Percentiles rank a stretch among this genome's conserved stretches.
Conservation (phyloP, 2,888 invertebrate genomes). For the Caradrina clavipalpis region DNA sequence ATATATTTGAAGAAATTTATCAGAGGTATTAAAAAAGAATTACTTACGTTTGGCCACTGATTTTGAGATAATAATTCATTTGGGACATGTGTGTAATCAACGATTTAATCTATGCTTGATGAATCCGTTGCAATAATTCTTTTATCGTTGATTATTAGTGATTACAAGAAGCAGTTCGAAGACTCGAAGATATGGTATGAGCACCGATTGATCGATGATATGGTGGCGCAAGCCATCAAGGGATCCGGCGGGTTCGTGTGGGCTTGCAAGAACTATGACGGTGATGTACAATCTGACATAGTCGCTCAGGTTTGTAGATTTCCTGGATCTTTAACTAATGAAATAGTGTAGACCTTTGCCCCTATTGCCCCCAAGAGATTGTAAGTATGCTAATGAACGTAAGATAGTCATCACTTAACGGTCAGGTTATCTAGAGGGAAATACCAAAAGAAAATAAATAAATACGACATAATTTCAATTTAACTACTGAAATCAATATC, state of each 20-base stretch:
- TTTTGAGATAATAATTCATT: constrained; percentile 39
- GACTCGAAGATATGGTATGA: constrained; percentile 96
- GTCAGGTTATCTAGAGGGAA: background rate
- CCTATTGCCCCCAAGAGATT: too few relatives aligned
- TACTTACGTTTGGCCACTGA: constrained; percentile 23
- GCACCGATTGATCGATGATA: constrained; percentile 97
- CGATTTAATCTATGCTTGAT: constrained; percentile 27
- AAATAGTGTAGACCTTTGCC: background rate
- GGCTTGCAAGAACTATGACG: constrained; percentile 98
- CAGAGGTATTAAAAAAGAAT: constrained; percentile 90
- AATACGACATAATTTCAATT: background rate
- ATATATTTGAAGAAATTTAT: constrained; percentile 97
- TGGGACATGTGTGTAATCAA: constrained; percentile 17
- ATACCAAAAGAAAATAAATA: background rate
- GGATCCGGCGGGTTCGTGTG: constrained; percentile 97
- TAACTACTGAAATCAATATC: background rate
- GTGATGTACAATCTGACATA: constrained; percentile 97
- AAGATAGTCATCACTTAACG: constrained; percentile 1
- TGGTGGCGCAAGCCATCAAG: constrained; percentile 97
- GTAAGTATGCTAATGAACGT: background rate
- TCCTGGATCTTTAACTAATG: background rate
- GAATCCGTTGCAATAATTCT: constrained; percentile 23
- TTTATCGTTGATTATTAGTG: constrained; percentile 78
- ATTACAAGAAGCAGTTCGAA: constrained; percentile 94
- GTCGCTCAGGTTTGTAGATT: constrained; percentile 92